Base-by-base conservation (phyloP, 2,113 vertebrate species). In the Pycnonotus jocosus region DNA sequence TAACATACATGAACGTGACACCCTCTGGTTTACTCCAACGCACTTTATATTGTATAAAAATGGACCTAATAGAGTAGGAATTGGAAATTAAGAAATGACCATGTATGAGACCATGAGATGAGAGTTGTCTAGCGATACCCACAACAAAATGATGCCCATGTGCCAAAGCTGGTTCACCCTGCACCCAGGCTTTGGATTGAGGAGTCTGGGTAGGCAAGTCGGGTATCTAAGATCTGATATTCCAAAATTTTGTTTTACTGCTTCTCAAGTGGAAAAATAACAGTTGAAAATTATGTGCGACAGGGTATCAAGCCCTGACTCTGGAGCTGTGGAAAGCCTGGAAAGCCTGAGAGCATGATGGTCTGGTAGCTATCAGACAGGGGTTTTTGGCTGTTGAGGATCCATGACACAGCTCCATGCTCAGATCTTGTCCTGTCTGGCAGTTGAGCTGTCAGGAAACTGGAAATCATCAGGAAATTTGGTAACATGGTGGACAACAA, bases 291-390 rank as follows among this genome's bases (percentile, higher is more conserved):
- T 47, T 9, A 10, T 7, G 18, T 68, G 18, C 48, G 58, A 72
- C 53, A 68, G 7, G 4, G 5, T 40, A 27, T 21, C 24, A 10
- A 80, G 12, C 38, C 6, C 18, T 61, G 20, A 42, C 23, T 27
- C 5, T 71, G 25, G 25, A 82, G 18, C 48, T 88, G 15, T 60
- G 54, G 23, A 65, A 76, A 50, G 5, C 7, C 5, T 23, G 61
- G 47, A 37, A 42, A 56, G 8, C 16, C 19, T 44, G 21, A 74
- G 8, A 81, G 8, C 21, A 12, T 0, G 0, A 8, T 54, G 50
- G 10, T 45, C 22, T 84, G 8, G 12, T 47, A 20, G 24, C 11
- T 54, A 8, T 15, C 20, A 85, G 27, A 18, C 5, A 50, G 8
- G 33, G n/a, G 70, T 7, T 19, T 77, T 58, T 72, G 33, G 7